Evolutionary conservation across 2,113 vertebrate species (phyloP), one percentile per base, ranked within the genome.

Genomic region (Motacilla alba): DNA sequence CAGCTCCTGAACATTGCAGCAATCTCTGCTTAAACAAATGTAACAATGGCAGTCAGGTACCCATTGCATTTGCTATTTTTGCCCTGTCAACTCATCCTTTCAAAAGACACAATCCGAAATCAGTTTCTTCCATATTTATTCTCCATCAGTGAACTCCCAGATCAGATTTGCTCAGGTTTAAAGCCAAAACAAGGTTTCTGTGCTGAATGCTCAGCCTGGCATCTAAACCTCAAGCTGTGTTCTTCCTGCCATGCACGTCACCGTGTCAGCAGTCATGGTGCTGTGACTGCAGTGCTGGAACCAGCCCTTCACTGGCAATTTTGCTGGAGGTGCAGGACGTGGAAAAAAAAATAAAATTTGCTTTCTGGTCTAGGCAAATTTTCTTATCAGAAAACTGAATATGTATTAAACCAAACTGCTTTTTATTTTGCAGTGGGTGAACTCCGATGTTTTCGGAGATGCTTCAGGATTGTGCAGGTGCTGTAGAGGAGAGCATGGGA

Each of bases 1-100:
- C 6, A 0, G 78, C 89, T 82, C 82, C 74, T 93, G 89, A 94
- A 90, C 90, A 77, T 60, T 63, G 87, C 91, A 62, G 93, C 94
- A 95, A 94, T 95, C 77, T 95, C 92, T 92, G 52, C 95, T 96
- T 96, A 97, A 96, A 96, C 93, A 94, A 96, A 95, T 94, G 69
- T 90, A 97, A 96, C 95, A 96, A 94, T 87, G 83, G 76, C 37
- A 97, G 90, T 75, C 88, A 60, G 93, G 80, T 92, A 92, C 92
- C 84, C 72, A 92, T 72, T 95, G 95, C 94, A 92, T 87, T 92
- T 94, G 93, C 89, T 95, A 75, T 90, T 97, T 97, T 89, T 93
- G 82, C 91, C 82, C 91, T 89, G 84, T 94, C 95, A 96, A 85
- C 94, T 95, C 90, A 60, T 82, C 89, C 92, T 95, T 96, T 95